A percentile compares a stretch with the other conserved stretches of the same genome.
Evolutionary conservation across 1,140 invertebrate species (phyloP).

Genomic region (Brachionus koreanus): DNA sequence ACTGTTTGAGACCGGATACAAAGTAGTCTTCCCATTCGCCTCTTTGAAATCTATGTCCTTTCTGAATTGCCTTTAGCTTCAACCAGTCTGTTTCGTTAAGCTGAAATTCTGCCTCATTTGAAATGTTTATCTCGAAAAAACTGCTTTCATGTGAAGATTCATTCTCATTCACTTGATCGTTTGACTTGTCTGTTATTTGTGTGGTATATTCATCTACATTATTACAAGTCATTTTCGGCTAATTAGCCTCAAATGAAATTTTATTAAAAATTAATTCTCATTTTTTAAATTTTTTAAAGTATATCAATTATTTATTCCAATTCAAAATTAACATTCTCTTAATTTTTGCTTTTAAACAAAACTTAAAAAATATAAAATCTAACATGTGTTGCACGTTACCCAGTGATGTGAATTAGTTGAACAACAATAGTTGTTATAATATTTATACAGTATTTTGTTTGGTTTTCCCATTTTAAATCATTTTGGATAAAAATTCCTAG

Average conservation of each 20-base stretch:
- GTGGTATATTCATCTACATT: neutral
- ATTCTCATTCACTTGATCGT: neutral
- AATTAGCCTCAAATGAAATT: neutral
- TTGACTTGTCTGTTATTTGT: neutral
- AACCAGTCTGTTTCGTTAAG: neutral
- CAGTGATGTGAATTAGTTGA: too few species aligned
- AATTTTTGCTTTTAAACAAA: too few species aligned
- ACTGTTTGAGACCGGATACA: slow-evolving; percentile 15
- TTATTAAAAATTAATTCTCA: too few species aligned
- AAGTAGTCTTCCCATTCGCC: slow-evolving; percentile 44
- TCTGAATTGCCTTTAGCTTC: slow-evolving; percentile 29
- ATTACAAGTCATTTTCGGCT: neutral
- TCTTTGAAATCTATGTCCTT: slow-evolving; percentile 8
- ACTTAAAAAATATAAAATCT: too few species aligned
- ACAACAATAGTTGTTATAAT: too few species aligned
- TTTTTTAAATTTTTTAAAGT: too few species aligned
- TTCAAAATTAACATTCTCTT: too few species aligned
- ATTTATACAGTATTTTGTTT: too few species aligned
- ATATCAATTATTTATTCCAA: too few species aligned
- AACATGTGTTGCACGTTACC: too few species aligned
- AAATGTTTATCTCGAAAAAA: neutral
- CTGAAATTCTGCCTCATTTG: neutral
- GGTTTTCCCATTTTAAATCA: too few species aligned
- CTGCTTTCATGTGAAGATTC: neutral
- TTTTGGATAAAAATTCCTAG: too few species aligned